These are phyloP conservation scores for Dufourea novaeangliae DNA, from an alignment of 1,140 invertebrate species.

Conservation along the genomic window DNA sequence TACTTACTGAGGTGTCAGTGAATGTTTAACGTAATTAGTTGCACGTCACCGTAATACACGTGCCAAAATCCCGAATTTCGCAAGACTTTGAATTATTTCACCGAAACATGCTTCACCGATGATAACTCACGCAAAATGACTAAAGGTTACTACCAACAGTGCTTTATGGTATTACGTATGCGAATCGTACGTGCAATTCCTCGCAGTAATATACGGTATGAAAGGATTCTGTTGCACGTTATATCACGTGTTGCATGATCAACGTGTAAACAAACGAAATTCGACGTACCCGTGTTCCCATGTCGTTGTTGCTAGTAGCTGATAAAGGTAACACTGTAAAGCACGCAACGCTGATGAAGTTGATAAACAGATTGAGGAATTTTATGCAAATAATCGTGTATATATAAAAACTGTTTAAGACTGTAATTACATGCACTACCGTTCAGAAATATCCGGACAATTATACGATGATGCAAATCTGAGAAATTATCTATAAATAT, in stretches of 20 bases:
- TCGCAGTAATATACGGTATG: neutral
- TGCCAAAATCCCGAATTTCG: neutral
- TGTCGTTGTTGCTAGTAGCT: neutral
- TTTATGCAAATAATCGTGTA: no score
- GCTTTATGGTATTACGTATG: slow-evolving; percentile 25
- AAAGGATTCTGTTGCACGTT: slow-evolving; percentile 17
- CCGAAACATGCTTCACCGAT: neutral
- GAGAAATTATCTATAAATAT: no score
- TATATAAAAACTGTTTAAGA: no score
- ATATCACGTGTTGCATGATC: slow-evolving; percentile 28
- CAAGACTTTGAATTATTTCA: neutral
- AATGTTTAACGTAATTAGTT: neutral
- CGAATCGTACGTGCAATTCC: slow-evolving; percentile 17
- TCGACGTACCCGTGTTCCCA: neutral
- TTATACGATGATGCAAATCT: no score
- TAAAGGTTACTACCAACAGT: slow-evolving; percentile 34
- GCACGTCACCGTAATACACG: neutral
- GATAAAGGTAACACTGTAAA: neutral
- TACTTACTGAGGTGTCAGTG: neutral
- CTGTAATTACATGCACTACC: no score
- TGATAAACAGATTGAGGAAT: no score
- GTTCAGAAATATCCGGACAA: no score
- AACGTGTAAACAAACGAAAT: slow-evolving; percentile 15
- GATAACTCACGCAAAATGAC: slow-evolving; percentile 13
- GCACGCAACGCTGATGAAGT: no score